These are phyloP conservation scores for Agrilus cyanescens DNA, from an alignment of 2,888 invertebrate genomes.

Conservation along the genomic window DNA sequence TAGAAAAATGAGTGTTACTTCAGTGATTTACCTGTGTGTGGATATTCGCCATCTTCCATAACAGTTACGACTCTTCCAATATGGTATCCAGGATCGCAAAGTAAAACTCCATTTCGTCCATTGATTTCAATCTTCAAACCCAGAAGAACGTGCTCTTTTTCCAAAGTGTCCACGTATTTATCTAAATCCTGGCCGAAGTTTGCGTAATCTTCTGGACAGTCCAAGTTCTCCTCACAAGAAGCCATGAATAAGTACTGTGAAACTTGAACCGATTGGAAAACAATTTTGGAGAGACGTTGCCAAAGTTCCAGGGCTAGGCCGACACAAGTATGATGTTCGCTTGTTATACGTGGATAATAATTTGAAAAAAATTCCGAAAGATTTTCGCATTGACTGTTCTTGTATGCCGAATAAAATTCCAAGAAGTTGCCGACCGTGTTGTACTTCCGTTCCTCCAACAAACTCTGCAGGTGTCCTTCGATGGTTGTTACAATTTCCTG, in stretches of 20 bases:
- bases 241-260: slow-evolving; percentile 57
- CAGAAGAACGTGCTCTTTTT: slow-evolving; percentile 82
- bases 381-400: slow-evolving; percentile 48
- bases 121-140: slow-evolving; percentile 62
- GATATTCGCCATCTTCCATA: slow-evolving; percentile 74
- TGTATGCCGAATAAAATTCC: slow-evolving; percentile 51
- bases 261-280: slow-evolving; percentile 55
- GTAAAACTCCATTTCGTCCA: slow-evolving; percentile 62
- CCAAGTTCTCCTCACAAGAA: slow-evolving; percentile 80
- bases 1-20: too few relatives aligned
- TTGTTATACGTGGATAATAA: slow-evolving; percentile 67
- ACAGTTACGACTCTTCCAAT: slow-evolving; percentile 75
- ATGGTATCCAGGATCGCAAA: slow-evolving; percentile 87
- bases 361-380: slow-evolving; percentile 49
- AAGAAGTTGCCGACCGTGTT: slow-evolving; percentile 82
- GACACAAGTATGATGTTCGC: slow-evolving; percentile 77
- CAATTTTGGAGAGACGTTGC: slow-evolving; percentile 47
- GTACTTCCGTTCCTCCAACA: slow-evolving; percentile 77
- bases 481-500: slow-evolving; percentile 69
- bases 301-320: slow-evolving; percentile 75
- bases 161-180: slow-evolving; percentile 47
- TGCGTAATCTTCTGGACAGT: slow-evolving; percentile 46
- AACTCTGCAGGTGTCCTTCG: slow-evolving; percentile 66
- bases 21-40: slow-evolving; percentile 59
- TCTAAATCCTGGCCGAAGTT: slow-evolving; percentile 46